Conservation (phyloP, 23 tunicate species). For the Halocynthia aurantium region DNA sequence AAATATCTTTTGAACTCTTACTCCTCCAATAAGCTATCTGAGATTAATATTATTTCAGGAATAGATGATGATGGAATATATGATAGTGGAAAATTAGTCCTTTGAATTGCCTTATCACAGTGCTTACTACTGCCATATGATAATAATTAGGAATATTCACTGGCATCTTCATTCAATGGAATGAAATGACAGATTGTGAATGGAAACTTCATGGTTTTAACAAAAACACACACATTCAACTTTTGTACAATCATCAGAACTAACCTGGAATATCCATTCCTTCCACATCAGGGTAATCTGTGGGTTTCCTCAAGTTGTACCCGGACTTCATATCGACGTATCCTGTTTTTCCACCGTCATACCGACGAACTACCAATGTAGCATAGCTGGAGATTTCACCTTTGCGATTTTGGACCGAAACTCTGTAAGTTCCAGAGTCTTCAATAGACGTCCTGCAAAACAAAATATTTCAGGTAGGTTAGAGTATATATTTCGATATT, state of each 20-base stretch:
- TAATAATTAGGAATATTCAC: too few species aligned
- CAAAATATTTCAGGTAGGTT: not conserved
- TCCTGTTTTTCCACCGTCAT: constrained; percentile 66
- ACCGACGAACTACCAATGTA: constrained; percentile 84
- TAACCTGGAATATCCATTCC: constrained; percentile 73
- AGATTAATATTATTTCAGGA: too few species aligned
- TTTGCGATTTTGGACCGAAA: constrained; percentile 92
- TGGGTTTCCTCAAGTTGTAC: constrained; percentile 75
- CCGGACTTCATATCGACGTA: constrained; percentile 80
- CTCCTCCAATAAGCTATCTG: too few species aligned
- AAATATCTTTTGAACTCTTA: too few species aligned
- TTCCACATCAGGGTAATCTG: constrained; percentile 89
- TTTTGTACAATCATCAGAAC: not conserved
- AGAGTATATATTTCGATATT: too few species aligned
- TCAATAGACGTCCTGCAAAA: constrained; percentile 55
- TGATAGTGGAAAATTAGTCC: too few species aligned
- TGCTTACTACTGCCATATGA: too few species aligned
- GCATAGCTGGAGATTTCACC: constrained; percentile 99
- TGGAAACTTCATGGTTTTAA: too few species aligned
- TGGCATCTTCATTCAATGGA: too few species aligned
- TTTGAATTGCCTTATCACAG: too few species aligned
- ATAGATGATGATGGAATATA: too few species aligned
- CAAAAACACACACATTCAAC: not conserved
- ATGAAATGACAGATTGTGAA: too few species aligned
- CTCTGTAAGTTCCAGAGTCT: constrained; percentile 95